Base-by-base conservation (phyloP, 2,113 vertebrate genomes). In the Poeciliopsis retropinna region DNA sequence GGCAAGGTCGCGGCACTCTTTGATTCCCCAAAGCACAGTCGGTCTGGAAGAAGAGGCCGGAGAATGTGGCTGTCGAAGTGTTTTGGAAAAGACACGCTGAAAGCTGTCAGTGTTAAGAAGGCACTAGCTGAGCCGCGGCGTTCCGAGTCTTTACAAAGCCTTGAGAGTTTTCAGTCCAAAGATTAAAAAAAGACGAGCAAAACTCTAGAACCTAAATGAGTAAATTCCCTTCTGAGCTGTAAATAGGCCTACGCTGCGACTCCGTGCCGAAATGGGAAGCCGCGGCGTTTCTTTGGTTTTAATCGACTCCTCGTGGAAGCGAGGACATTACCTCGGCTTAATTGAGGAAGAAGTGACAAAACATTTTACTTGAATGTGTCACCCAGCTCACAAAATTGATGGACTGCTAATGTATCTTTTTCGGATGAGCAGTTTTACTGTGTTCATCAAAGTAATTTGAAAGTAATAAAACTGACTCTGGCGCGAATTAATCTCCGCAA, bases 381-480 rank as follows among this genome's bases (percentile, higher is more conserved):
- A 85, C 51, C 65, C 64, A 86, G 74, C 80, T 87, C 82, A 47
- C 82, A 79, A 78, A 87, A 78, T 60, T 92, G 88, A 90, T 76
- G 85, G 87, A 90, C 66, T 66, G 84, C 82, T 86, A 81, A 85
- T 76, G 84, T 31, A 79, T 67, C 70, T 81, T 78, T 85, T 79
- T 78, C 51, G 1, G 64, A 73, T 75, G 73, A 89, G 78, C 74
- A 71, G 67, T 86, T 84, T 75, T 9, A 37, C 31, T 44, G 77
- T 65, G 87, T 84, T 88, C 84, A 85, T 89, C 86, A 86, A 84
- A 84, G 83, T 87, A 81, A 92, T 90, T 89, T 2, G 0, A 72
- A 83, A 84, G 84, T 83, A 80, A 87, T 89, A 86, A 86, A 90
- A 86, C 71, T 77, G 80, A 72, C 54, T 76, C 64, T 64, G 79